Percentiles rank a stretch among this genome's conserved stretches.
Conservation (phyloP, 2,888 invertebrate species). For the Chrysodeixis includens region DNA sequence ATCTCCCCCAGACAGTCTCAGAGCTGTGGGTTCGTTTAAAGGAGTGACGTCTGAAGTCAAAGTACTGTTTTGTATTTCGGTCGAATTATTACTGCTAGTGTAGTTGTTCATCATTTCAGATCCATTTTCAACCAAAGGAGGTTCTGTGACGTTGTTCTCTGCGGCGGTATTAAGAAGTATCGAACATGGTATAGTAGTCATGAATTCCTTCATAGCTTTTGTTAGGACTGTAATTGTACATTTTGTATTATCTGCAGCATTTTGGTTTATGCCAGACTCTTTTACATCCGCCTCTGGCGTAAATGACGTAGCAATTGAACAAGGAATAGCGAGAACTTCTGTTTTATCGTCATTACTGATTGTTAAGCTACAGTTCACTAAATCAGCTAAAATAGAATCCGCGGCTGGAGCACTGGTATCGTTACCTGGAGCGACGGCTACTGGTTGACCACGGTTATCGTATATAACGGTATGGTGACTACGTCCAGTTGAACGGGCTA, state of each 20-base stretch:
- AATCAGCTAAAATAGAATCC: constrained; percentile 81
- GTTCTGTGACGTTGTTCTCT: constrained; percentile 86
- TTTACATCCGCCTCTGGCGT: constrained; percentile 83
- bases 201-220: constrained; percentile 80
- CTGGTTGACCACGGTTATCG: constrained; percentile 84
- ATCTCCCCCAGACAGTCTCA: constrained; percentile 62
- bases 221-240: constrained; percentile 83
- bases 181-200: constrained; percentile 86
- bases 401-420: constrained; percentile 67
- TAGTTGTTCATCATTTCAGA: constrained; percentile 49
- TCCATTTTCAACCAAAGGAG: constrained; percentile 63
- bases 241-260: constrained; percentile 77
- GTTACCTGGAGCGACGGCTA: constrained; percentile 80
- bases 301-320: constrained; percentile 86
- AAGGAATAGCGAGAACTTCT: constrained; percentile 85
- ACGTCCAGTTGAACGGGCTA: constrained; percentile 83
- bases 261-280: constrained; percentile 67
- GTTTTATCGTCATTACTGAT: constrained; percentile 78
- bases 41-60: constrained; percentile 36
- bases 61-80: constrained; percentile 22
- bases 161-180: constrained; percentile 82
- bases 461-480: constrained; percentile 84
- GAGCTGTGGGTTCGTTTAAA: constrained; percentile 66
- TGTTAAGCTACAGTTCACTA: constrained; percentile 84
- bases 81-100: constrained; percentile 23